A percentile compares a stretch with the other conserved stretches of the same genome.
Conservation (phyloP, 2,888 invertebrate species). For the Aradus depressus region DNA sequence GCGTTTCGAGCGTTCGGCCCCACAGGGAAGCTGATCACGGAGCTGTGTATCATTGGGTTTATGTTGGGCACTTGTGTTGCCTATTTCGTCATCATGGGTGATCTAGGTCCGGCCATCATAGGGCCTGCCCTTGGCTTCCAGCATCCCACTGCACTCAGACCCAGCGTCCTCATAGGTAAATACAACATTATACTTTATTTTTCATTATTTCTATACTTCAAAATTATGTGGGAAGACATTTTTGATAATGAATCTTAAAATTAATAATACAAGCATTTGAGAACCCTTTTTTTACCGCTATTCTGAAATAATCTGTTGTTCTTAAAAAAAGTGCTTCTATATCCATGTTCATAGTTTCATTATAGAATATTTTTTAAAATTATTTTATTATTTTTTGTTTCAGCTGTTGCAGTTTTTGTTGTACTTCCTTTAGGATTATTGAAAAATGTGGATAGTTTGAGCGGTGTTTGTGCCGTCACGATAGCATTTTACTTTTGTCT, state of each 20-base stretch:
- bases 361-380: slow-evolving; percentile 5
- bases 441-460: slow-evolving; percentile 79
- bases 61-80: slow-evolving; percentile 90
- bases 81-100: slow-evolving; percentile 93
- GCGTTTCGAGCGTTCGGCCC: slow-evolving; percentile 67
- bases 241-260: background rate
- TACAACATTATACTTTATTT: background rate
- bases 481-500: slow-evolving; percentile 85
- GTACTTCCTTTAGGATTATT: slow-evolving; percentile 82
- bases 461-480: slow-evolving; percentile 76
- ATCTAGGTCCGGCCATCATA: slow-evolving; percentile 84
- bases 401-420: slow-evolving; percentile 58
- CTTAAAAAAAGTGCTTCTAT: background rate
- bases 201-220: background rate
- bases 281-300: background rate
- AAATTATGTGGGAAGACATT: background rate
- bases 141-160: slow-evolving; percentile 51
- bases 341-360: background rate
- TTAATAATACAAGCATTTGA: background rate
- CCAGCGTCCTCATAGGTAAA: slow-evolving; percentile 39
- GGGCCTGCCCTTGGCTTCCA: slow-evolving; percentile 63
- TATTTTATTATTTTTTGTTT: slow-evolving; percentile 17
- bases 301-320: background rate
- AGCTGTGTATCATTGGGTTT: slow-evolving; percentile 64
- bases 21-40: slow-evolving; percentile 81